Evolutionary conservation across 2,888 invertebrate species (phyloP), one percentile per base, ranked within the genome.

Genomic region (Dioctria linearis): DNA sequence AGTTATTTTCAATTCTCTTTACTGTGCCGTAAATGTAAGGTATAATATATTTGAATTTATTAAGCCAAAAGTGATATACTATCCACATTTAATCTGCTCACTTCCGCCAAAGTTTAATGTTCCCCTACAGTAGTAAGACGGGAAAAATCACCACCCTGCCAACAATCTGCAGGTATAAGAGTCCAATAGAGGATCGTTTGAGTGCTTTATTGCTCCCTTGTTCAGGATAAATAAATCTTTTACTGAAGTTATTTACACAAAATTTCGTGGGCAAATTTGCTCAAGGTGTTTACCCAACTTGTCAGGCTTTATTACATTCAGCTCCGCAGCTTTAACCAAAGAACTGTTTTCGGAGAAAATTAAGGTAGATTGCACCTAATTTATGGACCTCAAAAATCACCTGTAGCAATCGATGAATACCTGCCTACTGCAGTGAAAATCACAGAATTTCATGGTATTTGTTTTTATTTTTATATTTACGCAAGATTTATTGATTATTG

Each of bases 161-260:
- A 25, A 25, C 25, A 25, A 25, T 25, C 25, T 46, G 2, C 54
- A 54, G 54, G 25, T 25, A 25, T 25, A 13, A 46, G 43, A 43
- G 76, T 61, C 76, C 63, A 11, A 63, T 40, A 25, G 63, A 40
- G 61, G 63, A 46, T 63, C 79, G 66, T 79, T 79, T 69, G 67
- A 40, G 69, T 79, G 79, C 65, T 79, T 79, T 79, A 79, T 79
- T 79, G 66, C 57, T 79, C 79, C 69, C 69, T 67, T 76, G 61
- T 63, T 76, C 39, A 63, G 63, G 76, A 49, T 63, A 76, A 76
- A 76, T 76, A 76, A 76, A 76, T 76, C 76, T 63, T 76, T 76
- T 46, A 63, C 46, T 63, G 76, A 40, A 76, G 76, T 76, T 76
- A 76, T 76, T 76, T 76, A 76, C 76, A 76, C 63, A 63, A 76